These are phyloP conservation scores for Coptodon rendalli DNA, from an alignment of 2,113 vertebrate species.

Conservation along the genomic window DNA sequence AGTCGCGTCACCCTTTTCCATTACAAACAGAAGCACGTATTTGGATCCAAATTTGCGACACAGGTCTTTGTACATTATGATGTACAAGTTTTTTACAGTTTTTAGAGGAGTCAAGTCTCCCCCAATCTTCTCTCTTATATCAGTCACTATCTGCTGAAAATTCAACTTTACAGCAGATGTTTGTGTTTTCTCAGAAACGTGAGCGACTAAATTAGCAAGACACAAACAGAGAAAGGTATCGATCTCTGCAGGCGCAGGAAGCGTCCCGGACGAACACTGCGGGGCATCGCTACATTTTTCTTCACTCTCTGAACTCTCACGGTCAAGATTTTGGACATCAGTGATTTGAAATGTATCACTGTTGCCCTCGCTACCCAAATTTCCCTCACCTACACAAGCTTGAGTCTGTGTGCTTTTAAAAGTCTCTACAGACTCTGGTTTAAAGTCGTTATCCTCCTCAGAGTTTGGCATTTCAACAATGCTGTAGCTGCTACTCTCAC, in stretches of 20 bases:
- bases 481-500: background rate
- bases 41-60: background rate
- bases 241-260: background rate
- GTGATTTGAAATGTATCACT: background rate
- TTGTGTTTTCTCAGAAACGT: background rate
- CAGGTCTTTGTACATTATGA: background rate
- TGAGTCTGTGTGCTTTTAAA: background rate
- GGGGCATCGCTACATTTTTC: background rate
- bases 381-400: background rate
- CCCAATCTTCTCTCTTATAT: background rate
- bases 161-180: background rate
- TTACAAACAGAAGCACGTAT: background rate
- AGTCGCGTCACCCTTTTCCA: fast-evolving
- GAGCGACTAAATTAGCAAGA: background rate
- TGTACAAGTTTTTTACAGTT: background rate
- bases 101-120: background rate
- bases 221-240: background rate
- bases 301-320: background rate
- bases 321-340: background rate
- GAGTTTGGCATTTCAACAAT: background rate
- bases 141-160: background rate
- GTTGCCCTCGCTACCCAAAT: background rate
- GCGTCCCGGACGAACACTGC: background rate
- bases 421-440: background rate
- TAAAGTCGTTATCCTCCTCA: background rate